Base-by-base conservation (phyloP, 2,888 invertebrate species). In the Drosophila paracracens region DNA sequence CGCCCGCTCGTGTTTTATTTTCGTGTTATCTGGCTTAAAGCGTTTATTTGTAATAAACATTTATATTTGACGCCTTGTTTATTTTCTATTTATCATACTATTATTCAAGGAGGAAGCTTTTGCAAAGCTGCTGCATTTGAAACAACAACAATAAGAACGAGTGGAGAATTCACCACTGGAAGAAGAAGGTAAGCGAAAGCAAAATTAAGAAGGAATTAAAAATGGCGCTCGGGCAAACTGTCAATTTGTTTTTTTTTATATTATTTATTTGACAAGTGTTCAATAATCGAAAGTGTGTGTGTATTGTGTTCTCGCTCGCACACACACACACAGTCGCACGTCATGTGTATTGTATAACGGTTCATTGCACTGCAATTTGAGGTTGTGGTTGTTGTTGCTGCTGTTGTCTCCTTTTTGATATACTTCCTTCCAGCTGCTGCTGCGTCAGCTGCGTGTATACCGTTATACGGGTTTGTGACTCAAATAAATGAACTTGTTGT, bases 401-500 rank as follows among this genome's bases (percentile, higher is more conserved):
- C 46, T 64, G 66, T 40, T 71, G 65, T 80, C 77, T 80, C 75
- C 72, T 71, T 78, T 54, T 65, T 68, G 71, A 60, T 72, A 68
- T 54, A 74, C 75, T 84, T 72, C 77, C 83, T 79, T 73, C 70
- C 74, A 74, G 83, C 79, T 25, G 83, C 79, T 81, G 79, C 70
- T 76, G 83, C 69, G 71, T 79, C 75, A 72, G 78, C 78, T 81
- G 78, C 73, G 60, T 57, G 43, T 76, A 61, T 76, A 78, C 84
- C 82, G 84, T 86, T 88, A 81, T 82, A 78, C 83, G 63, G 56
- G 88, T 85, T 82, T 79, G 74, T 86, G 85, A 88, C 83, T 86
- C 88, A 85, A 84, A 62, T 61, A 69, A 29, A 69, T 79, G 67
- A 46, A 69, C 56, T 74, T 78, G 70, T 68, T 68, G 40, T 73